Conservation (phyloP, 2,888 invertebrate genomes). For the Andrena camellia region DNA sequence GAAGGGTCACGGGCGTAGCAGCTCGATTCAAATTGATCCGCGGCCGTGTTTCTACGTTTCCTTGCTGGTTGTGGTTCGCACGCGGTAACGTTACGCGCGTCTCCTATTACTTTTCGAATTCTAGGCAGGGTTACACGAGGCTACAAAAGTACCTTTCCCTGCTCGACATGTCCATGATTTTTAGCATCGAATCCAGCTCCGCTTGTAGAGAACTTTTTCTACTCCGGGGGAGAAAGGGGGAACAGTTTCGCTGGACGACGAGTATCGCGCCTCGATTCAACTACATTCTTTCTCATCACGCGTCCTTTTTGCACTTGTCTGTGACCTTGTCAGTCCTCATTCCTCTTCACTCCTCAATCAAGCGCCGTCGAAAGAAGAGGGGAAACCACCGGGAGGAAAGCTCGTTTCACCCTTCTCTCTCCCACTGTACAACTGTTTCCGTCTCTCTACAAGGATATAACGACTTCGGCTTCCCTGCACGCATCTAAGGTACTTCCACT, state of each 20-base stretch:
- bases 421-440: no score
- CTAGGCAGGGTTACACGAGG: slow-evolving; percentile 72
- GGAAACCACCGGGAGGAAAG: background rate
- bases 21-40: slow-evolving; percentile 79
- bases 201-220: slow-evolving; percentile 9
- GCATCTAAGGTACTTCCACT: no score
- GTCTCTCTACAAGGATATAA: no score
- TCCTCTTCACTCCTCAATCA: no score
- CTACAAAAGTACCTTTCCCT: slow-evolving; percentile 51
- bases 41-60: slow-evolving; percentile 71
- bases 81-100: slow-evolving; percentile 77
- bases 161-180: slow-evolving; percentile 14
- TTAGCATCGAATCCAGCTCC: slow-evolving; percentile 11
- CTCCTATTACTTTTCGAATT: slow-evolving; percentile 77
- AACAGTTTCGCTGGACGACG: slow-evolving; percentile 12
- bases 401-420: no score
- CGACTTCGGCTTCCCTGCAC: no score
- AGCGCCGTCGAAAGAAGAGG: background rate
- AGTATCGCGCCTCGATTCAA: slow-evolving; percentile 1
- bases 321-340: no score
- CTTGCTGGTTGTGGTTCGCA: slow-evolving; percentile 75
- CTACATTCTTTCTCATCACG: no score
- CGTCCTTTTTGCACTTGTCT: no score
- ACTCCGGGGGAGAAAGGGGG: background rate
- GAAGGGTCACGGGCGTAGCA: slow-evolving; percentile 66